Conservation (phyloP, 2,888 invertebrate genomes). For the Zelleria hepariella region DNA sequence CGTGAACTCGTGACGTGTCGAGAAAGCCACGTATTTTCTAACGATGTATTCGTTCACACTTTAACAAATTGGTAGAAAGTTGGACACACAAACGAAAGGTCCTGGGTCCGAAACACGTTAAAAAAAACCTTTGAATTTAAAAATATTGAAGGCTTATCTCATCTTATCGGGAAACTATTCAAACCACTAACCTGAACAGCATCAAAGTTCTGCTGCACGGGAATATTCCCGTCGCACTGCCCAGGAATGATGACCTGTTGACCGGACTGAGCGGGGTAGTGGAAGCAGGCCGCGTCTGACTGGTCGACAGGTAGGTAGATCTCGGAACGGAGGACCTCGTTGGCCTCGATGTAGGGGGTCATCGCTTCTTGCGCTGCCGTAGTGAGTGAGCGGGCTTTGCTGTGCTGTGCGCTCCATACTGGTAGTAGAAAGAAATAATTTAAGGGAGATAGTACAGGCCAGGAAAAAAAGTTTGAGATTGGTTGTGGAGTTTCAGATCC, state of each 20-base stretch:
- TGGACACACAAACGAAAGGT: no score
- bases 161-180: no score
- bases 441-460: not conserved
- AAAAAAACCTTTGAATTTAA: no score
- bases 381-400: slow-evolving; percentile 30
- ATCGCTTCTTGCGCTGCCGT: slow-evolving; percentile 28
- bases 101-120: no score
- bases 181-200: slow-evolving; percentile 27
- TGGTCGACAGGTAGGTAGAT: slow-evolving; percentile 39
- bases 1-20: no score
- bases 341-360: slow-evolving; percentile 24
- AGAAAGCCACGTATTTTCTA: no score
- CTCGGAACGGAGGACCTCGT: slow-evolving; percentile 28
- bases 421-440: slow-evolving; percentile 10
- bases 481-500: not conserved
- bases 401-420: slow-evolving; percentile 62
- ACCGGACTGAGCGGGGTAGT: slow-evolving; percentile 38
- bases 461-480: not conserved
- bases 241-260: slow-evolving; percentile 44
- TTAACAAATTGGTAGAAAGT: no score
- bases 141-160: no score
- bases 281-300: slow-evolving; percentile 43
- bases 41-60: no score
- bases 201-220: slow-evolving; percentile 35
- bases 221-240: slow-evolving; percentile 42